Base-by-base conservation (phyloP, 2,797 vertebrate species). In the Thalassophryne amazonica region DNA sequence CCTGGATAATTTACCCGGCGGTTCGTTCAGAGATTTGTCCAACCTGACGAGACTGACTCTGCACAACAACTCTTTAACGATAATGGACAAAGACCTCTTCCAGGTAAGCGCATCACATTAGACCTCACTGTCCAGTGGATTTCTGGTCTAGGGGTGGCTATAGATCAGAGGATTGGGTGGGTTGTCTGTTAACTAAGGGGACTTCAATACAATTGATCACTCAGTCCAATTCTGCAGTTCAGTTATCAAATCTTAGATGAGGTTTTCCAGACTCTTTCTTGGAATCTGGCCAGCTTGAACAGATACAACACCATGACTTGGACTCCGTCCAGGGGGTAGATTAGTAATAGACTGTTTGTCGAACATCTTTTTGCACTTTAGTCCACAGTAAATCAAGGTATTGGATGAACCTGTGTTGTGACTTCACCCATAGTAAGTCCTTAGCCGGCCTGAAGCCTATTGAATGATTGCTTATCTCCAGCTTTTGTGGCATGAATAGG, bases 41-140 rank as follows among this genome's bases (percentile, higher is more conserved):
- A 98, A 98, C 80, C 89, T 99, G 64, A 96, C 93, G 0, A 93
- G 92, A 77, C 89, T 99, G 25, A 93, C 90, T 68, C 86, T 99
- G 59, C 93, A 93, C 72, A 99, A 99, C 73, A 99, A 99, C 87
- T 98, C 96, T 50, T 91, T 99, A 50, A 93, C 95, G 36, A 87
- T 83, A 59, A 89, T 96, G 89, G 95, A 98, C 84, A 91, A 91
- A 34, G 93, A 93, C 7, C 90, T 98, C 39, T 92, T 99, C 22
- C 93, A 92, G 50, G 93, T 88, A 68, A 13, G 52, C 5, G 7
- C 14, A 7, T n/a, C 1, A 17, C 15, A 28, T 43, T 6, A 46
- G 7, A 23, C 16, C 17, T 34, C 35, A 14, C 13, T 24, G 11
- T 25, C 11, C 10, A 5, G 6, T 20, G 6, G 4, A 4, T 20